Base-by-base conservation (phyloP, 2,888 invertebrate species). In the Machimus rusticus region DNA sequence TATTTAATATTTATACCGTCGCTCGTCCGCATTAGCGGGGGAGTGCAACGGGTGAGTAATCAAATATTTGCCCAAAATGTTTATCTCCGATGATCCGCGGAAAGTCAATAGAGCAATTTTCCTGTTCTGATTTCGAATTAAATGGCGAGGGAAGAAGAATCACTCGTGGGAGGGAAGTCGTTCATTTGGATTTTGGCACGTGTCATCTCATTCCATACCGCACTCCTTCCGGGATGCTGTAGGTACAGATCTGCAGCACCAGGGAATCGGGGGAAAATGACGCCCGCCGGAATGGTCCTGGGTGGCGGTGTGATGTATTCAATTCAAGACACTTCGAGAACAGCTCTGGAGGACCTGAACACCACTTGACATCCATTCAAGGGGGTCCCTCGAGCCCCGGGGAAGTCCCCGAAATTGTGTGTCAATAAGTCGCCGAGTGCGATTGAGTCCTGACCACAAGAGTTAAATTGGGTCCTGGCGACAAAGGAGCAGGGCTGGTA, bases 281-380 rank as follows among this genome's bases (percentile, higher is more conserved):
- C 19, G 23, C 66, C 28, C 12, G 66, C 23, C 23, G 2, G 23
- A 6, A 66, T 9, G 6, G 34, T 34, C 34, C 34, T 34, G 34
- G 34, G 1, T 34, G 34, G 34, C 34, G 23, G 66, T 28, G 66
- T 66, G 66, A 23, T 66, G 66, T 66, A 66, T 55, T 51, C 81
- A 81, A 81, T 81, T 81, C 81, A 79, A 55, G 81, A 81, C 55
- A 81, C 81, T 81, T 81, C 81, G 81, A 81, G 81, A 81, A 55
- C 51, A 81, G 23, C 51, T 55, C 81, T 66, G 12, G 19, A 81
- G 81, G 8, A 81, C 55, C 16, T 31, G 39, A 81, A 55, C 46
- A 81, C 55, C 51, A 81, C 81, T 81, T 81, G 81, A 81, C 81
- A 81, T 51, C 51, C 55, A 19, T 81, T 81, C 28, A 81, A 43